These are phyloP conservation scores for Xiphydria camelus DNA, from an alignment of 2,888 invertebrate species.

Conservation along the genomic window DNA sequence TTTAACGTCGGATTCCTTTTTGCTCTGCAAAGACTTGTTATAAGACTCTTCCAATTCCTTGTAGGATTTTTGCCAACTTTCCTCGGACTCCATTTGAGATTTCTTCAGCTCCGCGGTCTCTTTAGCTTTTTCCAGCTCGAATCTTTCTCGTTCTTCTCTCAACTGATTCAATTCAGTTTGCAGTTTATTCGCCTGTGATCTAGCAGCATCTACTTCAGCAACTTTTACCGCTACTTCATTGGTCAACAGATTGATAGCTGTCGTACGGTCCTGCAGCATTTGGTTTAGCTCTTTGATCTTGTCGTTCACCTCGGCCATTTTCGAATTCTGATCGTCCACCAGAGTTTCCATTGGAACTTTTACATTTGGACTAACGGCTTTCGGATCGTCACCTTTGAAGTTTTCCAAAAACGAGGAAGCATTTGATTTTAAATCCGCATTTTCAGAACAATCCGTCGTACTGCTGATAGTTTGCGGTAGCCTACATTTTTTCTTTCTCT, in stretches of 20 bases:
- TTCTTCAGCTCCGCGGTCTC: constrained; percentile 32
- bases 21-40: constrained; percentile 24
- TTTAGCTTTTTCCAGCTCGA: constrained; percentile 27
- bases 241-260: constrained; percentile 36
- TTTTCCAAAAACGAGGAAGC: constrained; percentile 3
- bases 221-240: constrained; percentile 30
- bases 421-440: constrained; percentile 16
- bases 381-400: not conserved
- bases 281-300: constrained; percentile 38
- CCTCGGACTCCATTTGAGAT: constrained; percentile 25
- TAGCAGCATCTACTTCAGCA: constrained; percentile 22
- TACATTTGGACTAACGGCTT: not conserved
- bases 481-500: constrained; percentile 11
- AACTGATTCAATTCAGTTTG: constrained; percentile 29
- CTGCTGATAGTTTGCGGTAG: constrained; percentile 11
- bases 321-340: constrained; percentile 5
- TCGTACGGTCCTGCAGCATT: constrained; percentile 39
- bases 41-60: constrained; percentile 33
- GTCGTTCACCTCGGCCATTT: constrained; percentile 12
- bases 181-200: constrained; percentile 22
- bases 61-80: constrained; percentile 29
- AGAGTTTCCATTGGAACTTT: constrained; percentile 2
- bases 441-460: constrained; percentile 4
- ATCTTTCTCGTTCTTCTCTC: constrained; percentile 30
- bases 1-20: constrained; percentile 33